phyloP scores from a whole-genome alignment of 2,888 invertebrate genomes.

The Molorchus minor region DNA sequence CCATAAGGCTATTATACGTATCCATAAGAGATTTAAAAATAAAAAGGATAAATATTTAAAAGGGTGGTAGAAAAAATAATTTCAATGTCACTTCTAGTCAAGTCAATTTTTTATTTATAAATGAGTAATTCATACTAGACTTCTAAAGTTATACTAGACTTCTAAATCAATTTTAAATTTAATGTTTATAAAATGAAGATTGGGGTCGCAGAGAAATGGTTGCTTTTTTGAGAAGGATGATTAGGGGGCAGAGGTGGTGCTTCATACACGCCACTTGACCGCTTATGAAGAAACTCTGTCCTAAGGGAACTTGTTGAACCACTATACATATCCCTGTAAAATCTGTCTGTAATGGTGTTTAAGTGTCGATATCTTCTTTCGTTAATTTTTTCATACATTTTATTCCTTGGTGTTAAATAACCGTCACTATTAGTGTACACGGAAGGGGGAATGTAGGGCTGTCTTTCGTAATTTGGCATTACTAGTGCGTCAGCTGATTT shows the following conservation, averaged over 20 bases:
- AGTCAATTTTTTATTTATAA: too few relatives aligned
- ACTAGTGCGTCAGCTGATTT: slow-evolving; percentile 20
- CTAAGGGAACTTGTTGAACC: not conserved
- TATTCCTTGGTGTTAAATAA: slow-evolving; percentile 29
- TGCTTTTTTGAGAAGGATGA: slow-evolving; percentile 17
- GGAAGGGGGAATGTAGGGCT: slow-evolving; percentile 19
- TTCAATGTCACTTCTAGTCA: too few relatives aligned
- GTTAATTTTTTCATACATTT: slow-evolving; percentile 16
- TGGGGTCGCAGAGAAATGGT: not conserved
- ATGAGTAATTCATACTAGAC: too few relatives aligned
- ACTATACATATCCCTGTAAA: slow-evolving; percentile 19
- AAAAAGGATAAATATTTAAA: too few relatives aligned
- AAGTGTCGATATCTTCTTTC: slow-evolving; percentile 19
- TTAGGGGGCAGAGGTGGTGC: slow-evolving; percentile 30
- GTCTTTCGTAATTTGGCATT: slow-evolving; percentile 20
- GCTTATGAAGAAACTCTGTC: slow-evolving; percentile 9
- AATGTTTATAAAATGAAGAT: not conserved
- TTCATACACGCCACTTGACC: slow-evolving; percentile 15
- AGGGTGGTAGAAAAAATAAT: too few relatives aligned
- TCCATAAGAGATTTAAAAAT: too few relatives aligned
- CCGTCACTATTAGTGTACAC: slow-evolving; percentile 31
- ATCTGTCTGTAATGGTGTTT: slow-evolving; percentile 28
- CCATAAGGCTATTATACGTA: too few relatives aligned
- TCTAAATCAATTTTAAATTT: too few relatives aligned
- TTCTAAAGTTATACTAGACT: too few relatives aligned